Conservation (phyloP, 2,113 vertebrate species). For the Takifugu bimaculatus region DNA sequence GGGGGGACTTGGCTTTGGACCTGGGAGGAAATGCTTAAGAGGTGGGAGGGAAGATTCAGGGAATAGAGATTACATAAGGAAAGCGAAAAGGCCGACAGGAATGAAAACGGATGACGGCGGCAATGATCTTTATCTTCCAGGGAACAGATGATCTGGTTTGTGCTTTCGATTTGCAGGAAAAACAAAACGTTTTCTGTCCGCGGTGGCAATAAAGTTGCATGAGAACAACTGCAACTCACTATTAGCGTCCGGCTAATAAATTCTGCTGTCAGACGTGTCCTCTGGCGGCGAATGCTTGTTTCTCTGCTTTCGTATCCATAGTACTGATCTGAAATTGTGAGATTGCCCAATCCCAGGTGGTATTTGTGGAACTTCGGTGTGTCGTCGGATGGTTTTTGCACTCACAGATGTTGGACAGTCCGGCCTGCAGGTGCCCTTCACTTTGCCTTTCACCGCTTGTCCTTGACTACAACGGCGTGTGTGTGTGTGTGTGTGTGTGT, state of each 20-base stretch:
- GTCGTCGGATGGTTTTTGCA: background rate
- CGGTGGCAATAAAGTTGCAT: too few relatives aligned
- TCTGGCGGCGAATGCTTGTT: background rate
- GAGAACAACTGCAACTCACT: too few relatives aligned
- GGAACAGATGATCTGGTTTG: too few relatives aligned
- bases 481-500: constrained; percentile 7
- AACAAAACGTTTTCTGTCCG: too few relatives aligned
- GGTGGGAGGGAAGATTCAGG: constrained; percentile 16
- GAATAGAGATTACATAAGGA: constrained; percentile 23
- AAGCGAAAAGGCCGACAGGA: background rate
- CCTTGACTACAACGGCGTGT: constrained; percentile 30
- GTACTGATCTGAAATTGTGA: background rate
- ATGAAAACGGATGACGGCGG: background rate
- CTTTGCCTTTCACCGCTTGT: constrained; percentile 15
- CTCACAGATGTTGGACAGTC: constrained; percentile 1
- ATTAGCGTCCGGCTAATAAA: too few relatives aligned
- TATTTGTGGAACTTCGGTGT: constrained; percentile 17
- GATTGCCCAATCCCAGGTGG: background rate
- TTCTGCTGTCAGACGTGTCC: too few relatives aligned
- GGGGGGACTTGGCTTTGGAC: constrained; percentile 15
- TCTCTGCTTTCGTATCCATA: background rate
- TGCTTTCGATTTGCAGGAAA: too few relatives aligned
- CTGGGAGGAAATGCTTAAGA: constrained; percentile 24
- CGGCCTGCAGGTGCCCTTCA: constrained; percentile 35
- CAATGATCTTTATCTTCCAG: too few relatives aligned